Base-by-base conservation (phyloP, 2,797 vertebrate species). In the Zalophus californianus region DNA sequence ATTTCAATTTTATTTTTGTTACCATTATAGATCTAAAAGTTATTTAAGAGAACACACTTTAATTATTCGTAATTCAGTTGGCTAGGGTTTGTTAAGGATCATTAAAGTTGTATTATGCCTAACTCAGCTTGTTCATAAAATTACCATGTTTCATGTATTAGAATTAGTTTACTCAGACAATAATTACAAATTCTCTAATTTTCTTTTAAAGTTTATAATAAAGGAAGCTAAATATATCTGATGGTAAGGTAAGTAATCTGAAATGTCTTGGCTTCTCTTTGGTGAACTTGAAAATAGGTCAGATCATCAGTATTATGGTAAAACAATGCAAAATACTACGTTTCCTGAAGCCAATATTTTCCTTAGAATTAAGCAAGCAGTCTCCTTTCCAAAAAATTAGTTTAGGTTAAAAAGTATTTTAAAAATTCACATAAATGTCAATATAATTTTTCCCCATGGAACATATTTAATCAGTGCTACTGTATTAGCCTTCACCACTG, bases 161-260 rank as follows among this genome's bases (percentile, higher is more conserved):
- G 32, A 95, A 77, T 77, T 78, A 62, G 44, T 87, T 93, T 90
- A 60, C n/a, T 90, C 60, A 87, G 70, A 50, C 8, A 84, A 78
- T 87, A 91, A 91, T 78, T 88, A 44, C 13, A 73, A 82, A 79
- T 70, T 82, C 41, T 58, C 4, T 72, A 62, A 73, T 77, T 62
- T 93, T 38, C 38, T 73, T 62, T 93, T 56, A 48, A 13, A 8
- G 62, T 64, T 83, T 80, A 35, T 52, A 86, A 56, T 52, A n/a
- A 78, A 85, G 83, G 23, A 95, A 66, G 48, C 21, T 52, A 79
- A 58, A 62, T 13, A 20, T 48, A 8, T 3, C 16, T 70, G 0
- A 23, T n/a, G 13, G 16, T 41, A 77, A 27, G 16, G 21, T 41
- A 77, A 27, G 3, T 84, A 78, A 70, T 29, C 21, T 83, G 7